Evolutionary conservation across 2,888 invertebrate species (phyloP).

Genomic region (Pseudoips prasinana): DNA sequence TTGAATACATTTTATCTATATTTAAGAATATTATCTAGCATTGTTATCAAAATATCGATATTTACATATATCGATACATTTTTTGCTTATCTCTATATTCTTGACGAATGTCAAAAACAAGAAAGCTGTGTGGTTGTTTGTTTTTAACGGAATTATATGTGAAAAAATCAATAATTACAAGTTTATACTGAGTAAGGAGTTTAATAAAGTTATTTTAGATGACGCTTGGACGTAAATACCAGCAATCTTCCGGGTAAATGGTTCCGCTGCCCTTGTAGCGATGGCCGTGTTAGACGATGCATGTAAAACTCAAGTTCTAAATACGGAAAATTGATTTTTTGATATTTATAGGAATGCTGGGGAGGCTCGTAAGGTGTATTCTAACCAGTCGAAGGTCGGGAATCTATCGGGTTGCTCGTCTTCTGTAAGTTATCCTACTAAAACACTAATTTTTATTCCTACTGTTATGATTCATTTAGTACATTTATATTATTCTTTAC

Average conservation of each 20-base stretch:
- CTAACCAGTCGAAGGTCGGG: constrained; percentile 84
- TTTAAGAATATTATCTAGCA: too few species aligned
- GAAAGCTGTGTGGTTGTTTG: constrained; percentile 33
- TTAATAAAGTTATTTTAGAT: constrained; percentile 53
- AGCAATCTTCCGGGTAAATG: constrained; percentile 79
- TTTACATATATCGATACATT: too few species aligned
- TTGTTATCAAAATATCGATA: too few species aligned
- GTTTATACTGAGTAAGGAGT: constrained; percentile 34
- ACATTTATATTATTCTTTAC: constrained; percentile 34
- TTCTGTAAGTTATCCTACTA: constrained; percentile 78
- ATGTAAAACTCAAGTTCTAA: constrained; percentile 59
- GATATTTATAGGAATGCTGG: constrained; percentile 81
- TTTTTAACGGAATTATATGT: constrained; percentile 45
- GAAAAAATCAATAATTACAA: constrained; percentile 35
- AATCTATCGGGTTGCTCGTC: constrained; percentile 87
- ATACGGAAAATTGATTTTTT: constrained; percentile 73
- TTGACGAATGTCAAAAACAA: too few species aligned
- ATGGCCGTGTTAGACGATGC: constrained; percentile 62
- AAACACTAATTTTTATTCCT: constrained; percentile 22
- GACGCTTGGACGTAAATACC: constrained; percentile 79
- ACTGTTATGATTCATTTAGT: constrained; percentile 7
- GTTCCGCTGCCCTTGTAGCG: constrained; percentile 50
- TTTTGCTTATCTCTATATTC: too few species aligned
- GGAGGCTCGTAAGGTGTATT: constrained; percentile 75
- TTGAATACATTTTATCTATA: too few species aligned